These are phyloP conservation scores for Colossoma macropomum DNA, from an alignment of 2,113 vertebrate genomes.

Conservation along the genomic window DNA sequence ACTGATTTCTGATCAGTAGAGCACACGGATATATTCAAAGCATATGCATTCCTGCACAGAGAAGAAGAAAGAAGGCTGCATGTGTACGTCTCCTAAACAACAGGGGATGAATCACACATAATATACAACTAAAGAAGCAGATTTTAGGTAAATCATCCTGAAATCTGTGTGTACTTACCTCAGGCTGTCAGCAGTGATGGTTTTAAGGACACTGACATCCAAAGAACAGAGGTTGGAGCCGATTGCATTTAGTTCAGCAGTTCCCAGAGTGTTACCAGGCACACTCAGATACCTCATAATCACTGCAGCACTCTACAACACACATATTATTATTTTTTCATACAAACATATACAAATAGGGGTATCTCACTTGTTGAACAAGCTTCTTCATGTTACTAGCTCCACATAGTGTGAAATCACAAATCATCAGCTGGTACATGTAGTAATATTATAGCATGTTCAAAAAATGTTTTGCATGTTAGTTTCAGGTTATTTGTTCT, in stretches of 20 bases:
- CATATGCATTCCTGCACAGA: conserved; percentile 58
- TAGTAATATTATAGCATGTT: too few relatives aligned
- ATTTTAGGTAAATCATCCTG: not conserved
- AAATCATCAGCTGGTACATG: too few relatives aligned
- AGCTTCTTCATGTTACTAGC: too few relatives aligned
- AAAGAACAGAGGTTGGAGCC: conserved; percentile 74
- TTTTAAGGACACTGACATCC: conserved; percentile 41
- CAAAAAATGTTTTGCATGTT: too few relatives aligned
- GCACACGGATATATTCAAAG: conserved; percentile 67
- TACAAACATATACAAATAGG: not conserved
- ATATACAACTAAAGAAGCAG: too few relatives aligned
- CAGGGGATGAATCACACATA: too few relatives aligned
- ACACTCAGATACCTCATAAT: conserved; percentile 69
- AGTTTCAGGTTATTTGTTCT: too few relatives aligned
- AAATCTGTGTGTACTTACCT: conserved; percentile 63
- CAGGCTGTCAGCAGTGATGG: conserved; percentile 56
- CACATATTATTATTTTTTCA: conserved; percentile 3
- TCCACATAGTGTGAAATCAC: too few relatives aligned
- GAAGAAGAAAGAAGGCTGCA: not conserved
- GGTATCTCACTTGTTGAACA: not conserved
- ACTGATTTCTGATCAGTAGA: conserved; percentile 57
- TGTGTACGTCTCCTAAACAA: not conserved
- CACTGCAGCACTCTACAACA: conserved; percentile 68
- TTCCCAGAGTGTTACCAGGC: conserved; percentile 64
- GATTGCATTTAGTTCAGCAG: conserved; percentile 65